A percentile compares a stretch with the other conserved stretches of the same genome.
Conservation (phyloP, 2,113 vertebrate species). For the Sialia sialis region DNA sequence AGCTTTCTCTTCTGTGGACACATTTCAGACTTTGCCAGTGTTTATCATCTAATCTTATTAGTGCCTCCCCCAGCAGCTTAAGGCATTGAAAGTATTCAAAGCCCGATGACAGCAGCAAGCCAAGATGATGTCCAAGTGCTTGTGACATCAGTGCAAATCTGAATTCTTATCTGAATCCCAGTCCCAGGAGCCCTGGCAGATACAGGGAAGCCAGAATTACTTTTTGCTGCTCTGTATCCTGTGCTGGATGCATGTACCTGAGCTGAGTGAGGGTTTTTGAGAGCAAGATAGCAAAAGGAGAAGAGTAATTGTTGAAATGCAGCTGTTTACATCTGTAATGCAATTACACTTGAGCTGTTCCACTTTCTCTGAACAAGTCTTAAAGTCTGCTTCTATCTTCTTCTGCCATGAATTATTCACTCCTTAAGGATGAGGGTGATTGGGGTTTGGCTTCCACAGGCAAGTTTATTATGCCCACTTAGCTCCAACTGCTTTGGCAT, state of each 20-base stretch:
- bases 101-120: neutral
- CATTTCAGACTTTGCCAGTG: neutral
- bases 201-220: neutral
- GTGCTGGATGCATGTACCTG: neutral
- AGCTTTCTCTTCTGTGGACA: neutral
- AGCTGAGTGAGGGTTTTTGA: neutral
- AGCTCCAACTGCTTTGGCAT: conserved; percentile 29
- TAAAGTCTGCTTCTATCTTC: neutral
- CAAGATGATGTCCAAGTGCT: neutral
- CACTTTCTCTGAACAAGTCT: conserved; percentile 32
- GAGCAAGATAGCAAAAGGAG: neutral
- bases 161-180: neutral
- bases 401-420: conserved; percentile 38
- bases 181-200: neutral
- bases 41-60: neutral
- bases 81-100: neutral
- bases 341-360: neutral
- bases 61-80: neutral
- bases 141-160: neutral
- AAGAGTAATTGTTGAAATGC: conserved; percentile 1
- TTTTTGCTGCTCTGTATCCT: neutral
- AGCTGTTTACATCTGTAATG: conserved; percentile 28
- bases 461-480: conserved; percentile 38
- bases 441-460: conserved; percentile 36
- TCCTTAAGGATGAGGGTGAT: conserved; percentile 16